Percentiles rank a stretch among this genome's conserved stretches.
Conservation (phyloP, 1,140 invertebrate genomes). For the Leptinotarsa defecta region DNA sequence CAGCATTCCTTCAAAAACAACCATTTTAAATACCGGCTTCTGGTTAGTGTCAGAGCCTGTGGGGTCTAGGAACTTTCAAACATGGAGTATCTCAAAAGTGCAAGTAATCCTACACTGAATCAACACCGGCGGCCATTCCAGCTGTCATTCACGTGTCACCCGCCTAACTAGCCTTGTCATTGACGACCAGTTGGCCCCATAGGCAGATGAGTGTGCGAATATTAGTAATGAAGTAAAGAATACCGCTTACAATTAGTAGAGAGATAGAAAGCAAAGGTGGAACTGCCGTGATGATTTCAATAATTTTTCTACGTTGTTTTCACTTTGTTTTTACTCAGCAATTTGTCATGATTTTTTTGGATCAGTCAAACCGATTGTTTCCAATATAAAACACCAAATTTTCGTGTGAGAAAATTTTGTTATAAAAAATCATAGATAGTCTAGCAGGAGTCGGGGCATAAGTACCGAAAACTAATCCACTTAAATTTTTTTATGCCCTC, state of each 20-base stretch:
- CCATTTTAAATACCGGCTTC: conserved; percentile 13
- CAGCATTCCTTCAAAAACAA: not conserved
- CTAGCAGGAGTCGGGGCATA: too few relatives aligned
- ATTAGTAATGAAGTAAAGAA: conserved; percentile 51
- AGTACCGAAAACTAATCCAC: too few relatives aligned
- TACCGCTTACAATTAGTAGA: not conserved
- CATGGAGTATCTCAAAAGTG: conserved; percentile 35
- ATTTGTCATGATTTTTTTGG: too few relatives aligned
- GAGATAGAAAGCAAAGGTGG: too few relatives aligned
- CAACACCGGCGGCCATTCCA: conserved; percentile 50
- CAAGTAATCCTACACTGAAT: conserved; percentile 46
- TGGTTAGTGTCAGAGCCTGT: conserved; percentile 22
- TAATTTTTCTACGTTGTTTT: too few relatives aligned
- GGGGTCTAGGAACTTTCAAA: conserved; percentile 18
- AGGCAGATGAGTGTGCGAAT: conserved; percentile 50
- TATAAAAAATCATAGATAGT: too few relatives aligned
- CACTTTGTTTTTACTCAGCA: too few relatives aligned
- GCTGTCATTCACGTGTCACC: conserved; percentile 50
- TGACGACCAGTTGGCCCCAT: conserved; percentile 40
- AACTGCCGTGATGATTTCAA: too few relatives aligned
- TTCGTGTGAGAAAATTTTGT: not conserved
- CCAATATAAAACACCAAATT: not conserved
- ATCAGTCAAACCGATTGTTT: too few relatives aligned
- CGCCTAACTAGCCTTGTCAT: conserved; percentile 49
- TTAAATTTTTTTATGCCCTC: too few relatives aligned